These are phyloP conservation scores for Scelioninae gen. 2 DNA, from an alignment of 2,888 invertebrate species.

Conservation along the genomic window DNA sequence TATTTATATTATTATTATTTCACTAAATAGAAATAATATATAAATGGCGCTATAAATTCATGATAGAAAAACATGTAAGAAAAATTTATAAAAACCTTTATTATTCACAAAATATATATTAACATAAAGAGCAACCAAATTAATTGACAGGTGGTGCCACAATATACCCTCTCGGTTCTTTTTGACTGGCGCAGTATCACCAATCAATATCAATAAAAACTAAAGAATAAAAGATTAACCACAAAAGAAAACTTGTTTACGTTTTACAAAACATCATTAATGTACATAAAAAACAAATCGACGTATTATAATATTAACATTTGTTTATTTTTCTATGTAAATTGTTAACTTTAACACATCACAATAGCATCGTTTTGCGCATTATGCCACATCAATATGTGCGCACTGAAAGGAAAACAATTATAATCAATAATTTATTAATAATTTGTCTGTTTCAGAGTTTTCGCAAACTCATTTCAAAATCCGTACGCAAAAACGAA, in stretches of 20 bases:
- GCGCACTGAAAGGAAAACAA: constrained; percentile 33
- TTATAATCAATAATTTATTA: neutral
- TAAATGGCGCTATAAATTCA: too few species aligned
- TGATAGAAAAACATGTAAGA: neutral
- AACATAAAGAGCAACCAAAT: neutral
- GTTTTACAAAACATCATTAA: constrained; percentile 17
- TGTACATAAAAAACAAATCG: constrained; percentile 35
- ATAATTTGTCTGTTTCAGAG: neutral
- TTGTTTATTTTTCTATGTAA: constrained; percentile 53
- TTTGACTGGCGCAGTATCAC: neutral
- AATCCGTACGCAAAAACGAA: constrained; percentile 6
- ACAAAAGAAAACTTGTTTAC: neutral
- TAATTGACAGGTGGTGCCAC: constrained; percentile 8
- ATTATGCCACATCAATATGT: constrained; percentile 34
- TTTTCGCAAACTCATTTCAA: neutral
- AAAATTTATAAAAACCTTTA: constrained; percentile 4
- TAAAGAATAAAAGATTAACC: constrained; percentile 8
- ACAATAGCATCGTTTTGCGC: constrained; percentile 45
- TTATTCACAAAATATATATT: constrained; percentile 6
- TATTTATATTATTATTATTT: neutral
- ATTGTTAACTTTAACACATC: constrained; percentile 58
- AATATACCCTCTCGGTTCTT: neutral
- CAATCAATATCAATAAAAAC: neutral
- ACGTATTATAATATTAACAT: constrained; percentile 46
- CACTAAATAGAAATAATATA: too few species aligned